A percentile compares a stretch with the other conserved stretches of the same genome.
Conservation (phyloP, 2,888 invertebrate species). For the Drosophila tripunctata region DNA sequence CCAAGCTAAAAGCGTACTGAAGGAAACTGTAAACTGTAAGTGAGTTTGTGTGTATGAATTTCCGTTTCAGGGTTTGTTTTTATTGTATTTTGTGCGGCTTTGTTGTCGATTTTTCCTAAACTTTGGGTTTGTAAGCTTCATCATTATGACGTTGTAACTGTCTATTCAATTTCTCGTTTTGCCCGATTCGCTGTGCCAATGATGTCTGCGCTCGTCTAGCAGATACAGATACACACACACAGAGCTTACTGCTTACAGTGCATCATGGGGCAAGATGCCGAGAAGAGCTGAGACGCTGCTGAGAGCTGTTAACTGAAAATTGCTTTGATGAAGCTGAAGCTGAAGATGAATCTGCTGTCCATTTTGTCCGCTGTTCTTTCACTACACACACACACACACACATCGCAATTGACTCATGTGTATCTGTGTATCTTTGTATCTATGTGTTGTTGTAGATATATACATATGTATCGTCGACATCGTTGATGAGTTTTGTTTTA, state of each 20-base stretch:
- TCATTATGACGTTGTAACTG: constrained; percentile 79
- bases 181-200: constrained; percentile 76
- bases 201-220: constrained; percentile 35
- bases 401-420: constrained; percentile 58
- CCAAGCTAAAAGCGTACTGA: too few species aligned
- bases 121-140: constrained; percentile 52
- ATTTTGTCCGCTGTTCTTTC: constrained; percentile 43
- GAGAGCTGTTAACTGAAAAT: constrained; percentile 69
- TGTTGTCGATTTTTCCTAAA: constrained; percentile 67
- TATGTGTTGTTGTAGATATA: constrained; percentile 36
- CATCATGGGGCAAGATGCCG: background rate
- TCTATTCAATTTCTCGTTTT: constrained; percentile 79
- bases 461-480: constrained; percentile 35
- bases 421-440: constrained; percentile 33
- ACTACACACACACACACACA: constrained; percentile 10
- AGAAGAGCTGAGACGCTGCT: background rate
- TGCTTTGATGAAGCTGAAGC: constrained; percentile 61
- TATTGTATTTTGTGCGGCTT: constrained; percentile 62
- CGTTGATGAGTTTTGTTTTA: constrained; percentile 79
- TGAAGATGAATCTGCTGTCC: constrained; percentile 66
- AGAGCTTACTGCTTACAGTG: constrained; percentile 45
- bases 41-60: constrained; percentile 19
- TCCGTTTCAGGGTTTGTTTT: constrained; percentile 39
- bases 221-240: too few species aligned
- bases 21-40: too few species aligned